Conservation (phyloP, 2,797 vertebrate genomes). For the Lithobates sylvaticus region DNA sequence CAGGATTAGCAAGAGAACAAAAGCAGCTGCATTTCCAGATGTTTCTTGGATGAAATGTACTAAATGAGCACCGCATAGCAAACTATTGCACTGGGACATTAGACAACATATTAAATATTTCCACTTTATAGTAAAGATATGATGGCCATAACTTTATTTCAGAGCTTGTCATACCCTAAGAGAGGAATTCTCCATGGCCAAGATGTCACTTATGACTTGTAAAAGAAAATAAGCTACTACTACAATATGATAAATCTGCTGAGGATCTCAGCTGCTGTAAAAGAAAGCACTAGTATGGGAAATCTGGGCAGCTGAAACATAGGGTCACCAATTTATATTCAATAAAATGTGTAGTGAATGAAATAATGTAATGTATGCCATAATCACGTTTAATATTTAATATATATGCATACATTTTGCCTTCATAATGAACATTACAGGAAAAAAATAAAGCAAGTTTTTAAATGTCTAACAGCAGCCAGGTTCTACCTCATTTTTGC, state of each 20-base stretch:
- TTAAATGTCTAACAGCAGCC: neutral
- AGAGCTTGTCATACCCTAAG: neutral
- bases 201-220: neutral
- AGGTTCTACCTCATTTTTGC: neutral
- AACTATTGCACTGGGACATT: slow-evolving; percentile 12
- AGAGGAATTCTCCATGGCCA: neutral
- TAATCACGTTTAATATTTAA: neutral
- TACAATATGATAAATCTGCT: neutral
- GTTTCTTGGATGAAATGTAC: slow-evolving; percentile 1
- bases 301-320: neutral
- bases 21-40: slow-evolving; percentile 25
- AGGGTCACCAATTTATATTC: neutral
- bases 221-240: neutral
- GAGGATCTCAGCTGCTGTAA: neutral
- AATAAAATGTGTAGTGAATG: neutral
- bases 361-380: neutral
- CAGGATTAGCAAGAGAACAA: neutral
- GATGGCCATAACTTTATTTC: neutral
- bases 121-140: neutral
- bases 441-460: neutral
- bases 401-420: neutral
- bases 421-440: neutral
- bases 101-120: neutral
- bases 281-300: neutral
- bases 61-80: slow-evolving; percentile 1